Evolutionary conservation across 1,140 invertebrate genomes (phyloP).

Genomic region (Periplaneta americana): DNA sequence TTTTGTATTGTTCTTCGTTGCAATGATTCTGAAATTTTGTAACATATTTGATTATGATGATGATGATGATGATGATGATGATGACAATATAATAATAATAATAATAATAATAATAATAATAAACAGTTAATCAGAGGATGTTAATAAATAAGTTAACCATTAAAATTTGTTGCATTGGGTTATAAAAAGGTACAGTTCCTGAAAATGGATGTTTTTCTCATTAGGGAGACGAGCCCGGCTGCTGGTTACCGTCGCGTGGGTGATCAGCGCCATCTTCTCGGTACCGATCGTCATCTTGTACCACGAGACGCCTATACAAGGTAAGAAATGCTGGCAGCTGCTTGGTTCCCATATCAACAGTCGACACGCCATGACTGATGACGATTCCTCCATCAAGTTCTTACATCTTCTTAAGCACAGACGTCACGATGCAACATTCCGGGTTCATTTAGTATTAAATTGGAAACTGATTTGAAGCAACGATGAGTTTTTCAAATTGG

Average conservation of each 20-base stretch:
- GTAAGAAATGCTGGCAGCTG: conserved; percentile 36
- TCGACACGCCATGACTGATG: neutral
- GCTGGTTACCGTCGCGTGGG: conserved; percentile 76
- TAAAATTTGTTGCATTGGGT: too few relatives aligned
- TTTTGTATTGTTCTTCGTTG: too few relatives aligned
- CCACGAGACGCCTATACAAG: conserved; percentile 69
- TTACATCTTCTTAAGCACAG: too few relatives aligned
- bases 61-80: too few relatives aligned
- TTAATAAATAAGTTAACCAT: too few relatives aligned
- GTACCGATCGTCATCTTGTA: conserved; percentile 78
- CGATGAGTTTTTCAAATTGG: neutral
- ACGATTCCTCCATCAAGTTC: too few relatives aligned
- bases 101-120: too few relatives aligned
- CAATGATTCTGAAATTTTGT: too few relatives aligned
- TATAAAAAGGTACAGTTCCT: too few relatives aligned
- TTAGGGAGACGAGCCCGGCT: conserved; percentile 76
- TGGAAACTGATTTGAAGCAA: neutral
- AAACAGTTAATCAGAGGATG: too few relatives aligned
- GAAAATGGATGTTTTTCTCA: conserved; percentile 20
- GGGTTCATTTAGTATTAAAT: neutral
- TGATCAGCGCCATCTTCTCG: conserved; percentile 77
- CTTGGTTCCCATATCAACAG: neutral
- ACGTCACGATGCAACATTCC: neutral
- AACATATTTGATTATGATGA: too few relatives aligned
- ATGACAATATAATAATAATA: too few relatives aligned